Base-by-base conservation (phyloP, 2,797 vertebrate genomes). In the Oreortyx pictus region DNA sequence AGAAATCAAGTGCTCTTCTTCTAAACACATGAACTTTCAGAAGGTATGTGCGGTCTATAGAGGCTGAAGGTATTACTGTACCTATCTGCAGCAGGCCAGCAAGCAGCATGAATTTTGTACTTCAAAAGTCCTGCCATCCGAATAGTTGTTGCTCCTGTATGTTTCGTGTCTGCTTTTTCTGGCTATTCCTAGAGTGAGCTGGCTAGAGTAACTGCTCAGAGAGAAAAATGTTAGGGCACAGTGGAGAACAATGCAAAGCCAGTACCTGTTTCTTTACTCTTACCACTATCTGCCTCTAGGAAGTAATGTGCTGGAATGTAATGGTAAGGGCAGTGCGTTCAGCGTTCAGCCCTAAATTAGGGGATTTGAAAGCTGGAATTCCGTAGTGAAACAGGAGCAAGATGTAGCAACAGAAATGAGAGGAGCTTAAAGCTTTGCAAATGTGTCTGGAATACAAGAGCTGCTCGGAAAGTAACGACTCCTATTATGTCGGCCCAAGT, bases 301-400 rank as follows among this genome's bases (percentile, higher is more conserved):
- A 92, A 85, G 75, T 80, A 81, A 62, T 0, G 0, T 62, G 47
- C 47, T 82, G 52, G 73, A 86, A 18, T n/a, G 13, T 81, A 82
- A 49, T 35, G 47, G 37, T 82, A 87, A 86, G 66, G 77, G 71
- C 52, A 77, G 60, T 33, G 24, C 64, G 84, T 91, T 88, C 56
- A 54, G 77, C 50, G 43, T 75, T 82, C 59, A 82, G 35, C 76
- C 7, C 0, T 39, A 74, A 62, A 37, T 79, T 86, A 37, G 90
- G 61, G 70, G 56, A 77, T 88, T 85, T 82, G 65, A 59, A 89
- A 89, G 23, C 4, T 85, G 44, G 92, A 80, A 68, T 66, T 52
- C 82, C 78, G 57, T 23, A 23, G 24, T 35, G 72, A 71, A 89
- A 74, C 9, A 71, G 25, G 66, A 33, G 23, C 4, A 70, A 77